phyloP scores from a whole-genome alignment of 2,113 vertebrate species.

The Macquaria australasica region DNA sequence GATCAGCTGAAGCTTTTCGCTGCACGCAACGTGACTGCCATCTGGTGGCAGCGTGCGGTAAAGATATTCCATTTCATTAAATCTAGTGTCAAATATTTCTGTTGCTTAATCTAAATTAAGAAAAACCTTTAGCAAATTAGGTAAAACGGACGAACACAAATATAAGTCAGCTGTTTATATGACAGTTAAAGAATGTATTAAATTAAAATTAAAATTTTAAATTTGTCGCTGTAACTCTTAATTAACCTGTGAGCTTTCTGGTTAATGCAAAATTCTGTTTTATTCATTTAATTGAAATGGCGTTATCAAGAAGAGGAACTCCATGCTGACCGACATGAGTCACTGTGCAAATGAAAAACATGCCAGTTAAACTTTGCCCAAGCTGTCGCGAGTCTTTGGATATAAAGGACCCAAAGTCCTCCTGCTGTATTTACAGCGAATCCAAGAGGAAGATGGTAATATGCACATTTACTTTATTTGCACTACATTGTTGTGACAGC shows the following conservation, averaged over 20 bases:
- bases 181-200: background rate
- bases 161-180: background rate
- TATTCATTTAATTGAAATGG: background rate
- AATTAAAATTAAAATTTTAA: no score
- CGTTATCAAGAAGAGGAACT: background rate
- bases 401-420: no score
- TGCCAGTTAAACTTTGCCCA: no score
- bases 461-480: background rate
- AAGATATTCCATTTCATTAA: background rate
- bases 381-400: no score
- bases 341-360: no score
- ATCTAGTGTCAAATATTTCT: background rate
- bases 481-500: background rate
- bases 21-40: slow-evolving; percentile 19
- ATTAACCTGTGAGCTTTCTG: no score
- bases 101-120: background rate
- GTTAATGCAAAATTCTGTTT: no score
- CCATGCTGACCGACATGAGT: background rate
- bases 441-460: background rate
- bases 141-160: no score
- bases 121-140: background rate
- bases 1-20: background rate
- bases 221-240: no score
- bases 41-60: slow-evolving; percentile 36
- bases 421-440: no score